Evolutionary conservation across 2,113 vertebrate genomes (phyloP).

Genomic region (Sinocyclocheilus anshuiensis): DNA sequence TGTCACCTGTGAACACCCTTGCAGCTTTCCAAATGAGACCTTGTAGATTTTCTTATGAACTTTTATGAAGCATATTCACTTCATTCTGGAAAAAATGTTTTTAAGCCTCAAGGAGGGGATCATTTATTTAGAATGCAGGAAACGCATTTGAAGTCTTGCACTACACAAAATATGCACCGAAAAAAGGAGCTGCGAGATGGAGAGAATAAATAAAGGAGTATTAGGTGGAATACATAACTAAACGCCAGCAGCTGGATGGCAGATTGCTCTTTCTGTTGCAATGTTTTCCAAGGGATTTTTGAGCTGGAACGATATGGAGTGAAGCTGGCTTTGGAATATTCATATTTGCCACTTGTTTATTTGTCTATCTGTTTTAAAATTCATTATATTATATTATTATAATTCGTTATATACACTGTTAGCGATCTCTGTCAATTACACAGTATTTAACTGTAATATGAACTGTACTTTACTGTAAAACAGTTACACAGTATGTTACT

Average conservation of each 20-base stretch:
- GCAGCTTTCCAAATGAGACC: conserved; percentile 31
- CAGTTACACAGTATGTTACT: too few relatives aligned
- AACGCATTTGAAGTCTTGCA: conserved; percentile 41
- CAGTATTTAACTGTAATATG: too few relatives aligned
- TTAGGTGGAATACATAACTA: conserved; percentile 58
- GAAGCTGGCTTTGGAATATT: conserved; percentile 73
- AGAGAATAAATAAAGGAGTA: conserved; percentile 54
- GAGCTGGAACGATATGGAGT: conserved; percentile 68
- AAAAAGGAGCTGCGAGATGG: conserved; percentile 6
- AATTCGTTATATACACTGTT: conserved; percentile 61
- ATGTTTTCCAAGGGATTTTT: conserved; percentile 73
- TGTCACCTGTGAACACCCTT: conserved; percentile 20
- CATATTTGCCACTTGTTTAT: conserved; percentile 73
- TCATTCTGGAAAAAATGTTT: background rate
- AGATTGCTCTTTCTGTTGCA: conserved; percentile 69
- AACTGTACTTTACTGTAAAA: too few relatives aligned
- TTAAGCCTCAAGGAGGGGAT: background rate
- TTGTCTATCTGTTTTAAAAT: conserved; percentile 68
- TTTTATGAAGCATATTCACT: conserved; percentile 9
- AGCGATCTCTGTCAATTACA: too few relatives aligned
- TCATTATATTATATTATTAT: conserved; percentile 59
- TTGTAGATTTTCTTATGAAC: background rate
- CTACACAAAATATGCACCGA: conserved; percentile 34
- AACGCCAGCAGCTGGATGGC: conserved; percentile 71
- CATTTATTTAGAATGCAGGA: conserved; percentile 10